These are phyloP conservation scores for Sinocyclocheilus rhinocerous DNA, from an alignment of 2,113 vertebrate species.

Conservation along the genomic window DNA sequence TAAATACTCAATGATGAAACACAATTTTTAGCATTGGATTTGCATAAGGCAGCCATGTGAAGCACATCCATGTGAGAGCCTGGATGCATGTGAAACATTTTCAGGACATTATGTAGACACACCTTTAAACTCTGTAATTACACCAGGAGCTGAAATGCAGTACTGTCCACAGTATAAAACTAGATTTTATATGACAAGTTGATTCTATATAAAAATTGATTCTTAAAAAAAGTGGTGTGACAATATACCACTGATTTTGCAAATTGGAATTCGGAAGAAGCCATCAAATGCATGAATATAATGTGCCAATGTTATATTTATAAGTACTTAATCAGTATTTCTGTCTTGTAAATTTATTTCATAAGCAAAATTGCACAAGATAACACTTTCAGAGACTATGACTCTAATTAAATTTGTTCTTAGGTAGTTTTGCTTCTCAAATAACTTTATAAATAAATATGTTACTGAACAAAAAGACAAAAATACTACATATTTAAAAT, in stretches of 20 bases:
- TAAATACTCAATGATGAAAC: background rate
- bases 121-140: background rate
- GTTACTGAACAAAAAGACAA: background rate
- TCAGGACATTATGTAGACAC: slow-evolving; percentile 2
- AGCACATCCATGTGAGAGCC: background rate
- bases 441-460: background rate
- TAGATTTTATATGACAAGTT: background rate
- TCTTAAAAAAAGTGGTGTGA: background rate
- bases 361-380: background rate
- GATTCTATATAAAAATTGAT: background rate
- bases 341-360: background rate
- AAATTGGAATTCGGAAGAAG: background rate
- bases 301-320: background rate
- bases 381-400: background rate
- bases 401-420: background rate
- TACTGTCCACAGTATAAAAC: background rate
- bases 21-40: background rate
- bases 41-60: background rate
- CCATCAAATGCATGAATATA: background rate
- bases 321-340: background rate
- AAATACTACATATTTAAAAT: no score
- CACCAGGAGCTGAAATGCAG: background rate
- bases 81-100: background rate
- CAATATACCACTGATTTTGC: background rate
- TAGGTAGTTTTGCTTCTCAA: background rate